Evolutionary conservation across 2,113 vertebrate species (phyloP).

Genomic region (Chloropsis hardwickii): DNA sequence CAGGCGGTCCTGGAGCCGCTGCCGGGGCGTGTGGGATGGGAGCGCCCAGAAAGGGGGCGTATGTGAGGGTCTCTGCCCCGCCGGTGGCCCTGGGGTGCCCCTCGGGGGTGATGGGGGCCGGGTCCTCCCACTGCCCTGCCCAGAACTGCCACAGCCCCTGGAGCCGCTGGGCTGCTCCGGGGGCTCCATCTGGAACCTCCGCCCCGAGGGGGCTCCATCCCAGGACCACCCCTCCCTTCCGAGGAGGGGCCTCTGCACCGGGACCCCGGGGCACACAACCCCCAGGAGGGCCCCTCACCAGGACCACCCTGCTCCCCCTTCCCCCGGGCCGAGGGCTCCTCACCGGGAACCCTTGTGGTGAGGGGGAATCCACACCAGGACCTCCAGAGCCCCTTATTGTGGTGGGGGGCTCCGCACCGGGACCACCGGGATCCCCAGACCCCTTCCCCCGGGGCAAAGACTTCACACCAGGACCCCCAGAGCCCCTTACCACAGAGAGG

Average conservation of each 20-base stretch:
- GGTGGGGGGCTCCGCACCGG: not conserved
- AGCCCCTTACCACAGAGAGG: not conserved
- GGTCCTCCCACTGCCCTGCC: not conserved
- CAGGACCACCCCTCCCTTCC: not conserved
- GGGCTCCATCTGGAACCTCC: not conserved
- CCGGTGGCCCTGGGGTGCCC: not conserved
- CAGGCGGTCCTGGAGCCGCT: not conserved
- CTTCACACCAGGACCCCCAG: not conserved
- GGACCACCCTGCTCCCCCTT: not conserved
- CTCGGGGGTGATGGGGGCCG: too few relatives aligned
- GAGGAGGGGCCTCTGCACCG: fast-evolving
- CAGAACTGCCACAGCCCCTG: not conserved
- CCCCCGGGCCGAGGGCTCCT: not conserved
- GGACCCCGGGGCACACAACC: not conserved
- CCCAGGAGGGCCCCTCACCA: not conserved
- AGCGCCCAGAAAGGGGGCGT: not conserved
- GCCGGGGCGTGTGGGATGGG: not conserved
- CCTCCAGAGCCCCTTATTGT: not conserved
- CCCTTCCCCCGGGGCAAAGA: not conserved
- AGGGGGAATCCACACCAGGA: fast-evolving
- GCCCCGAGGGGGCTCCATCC: not conserved
- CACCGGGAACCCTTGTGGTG: not conserved
- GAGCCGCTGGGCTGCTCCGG: not conserved
- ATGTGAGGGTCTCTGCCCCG: not conserved
- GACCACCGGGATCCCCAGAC: not conserved